These are phyloP conservation scores for Sinella curviseta DNA, from an alignment of 1,140 invertebrate genomes.

Conservation along the genomic window DNA sequence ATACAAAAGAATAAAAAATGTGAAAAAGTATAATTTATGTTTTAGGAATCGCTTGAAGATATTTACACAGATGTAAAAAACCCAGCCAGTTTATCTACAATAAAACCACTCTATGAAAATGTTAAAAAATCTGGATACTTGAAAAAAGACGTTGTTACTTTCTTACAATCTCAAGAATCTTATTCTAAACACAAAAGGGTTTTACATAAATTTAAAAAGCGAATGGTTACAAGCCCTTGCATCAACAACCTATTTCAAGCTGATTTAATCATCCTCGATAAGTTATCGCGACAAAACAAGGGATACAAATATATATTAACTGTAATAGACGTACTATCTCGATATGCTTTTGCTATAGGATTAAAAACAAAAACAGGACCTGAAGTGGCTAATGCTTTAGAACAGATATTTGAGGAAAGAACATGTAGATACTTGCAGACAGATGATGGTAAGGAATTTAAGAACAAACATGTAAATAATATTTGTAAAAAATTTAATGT, in stretches of 20 bases:
- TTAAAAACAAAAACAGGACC: constrained; percentile 57
- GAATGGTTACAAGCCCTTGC: constrained; percentile 11
- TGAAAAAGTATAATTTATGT: neutral
- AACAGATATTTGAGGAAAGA: constrained; percentile 49
- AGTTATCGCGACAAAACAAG: constrained; percentile 53
- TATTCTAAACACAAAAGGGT: neutral
- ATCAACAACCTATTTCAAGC: constrained; percentile 55
- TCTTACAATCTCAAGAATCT: neutral
- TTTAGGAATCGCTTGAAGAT: neutral
- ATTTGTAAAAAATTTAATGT: constrained; percentile 51
- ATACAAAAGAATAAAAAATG: neutral
- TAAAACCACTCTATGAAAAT: neutral
- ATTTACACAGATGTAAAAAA: too few species aligned
- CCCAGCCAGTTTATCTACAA: neutral
- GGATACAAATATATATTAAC: constrained; percentile 56
- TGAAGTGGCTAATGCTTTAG: constrained; percentile 47
- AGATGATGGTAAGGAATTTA: constrained; percentile 57
- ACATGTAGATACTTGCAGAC: constrained; percentile 56
- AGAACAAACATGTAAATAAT: constrained; percentile 52
- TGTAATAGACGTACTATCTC: constrained; percentile 58
- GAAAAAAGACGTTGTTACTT: neutral
- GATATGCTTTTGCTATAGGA: constrained; percentile 56
- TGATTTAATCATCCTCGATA: constrained; percentile 53
- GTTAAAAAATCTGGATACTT: neutral
- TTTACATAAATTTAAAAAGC: neutral